Evolutionary conservation across 1,140 invertebrate species (phyloP).

Genomic region (Monochamus saltuarius): DNA sequence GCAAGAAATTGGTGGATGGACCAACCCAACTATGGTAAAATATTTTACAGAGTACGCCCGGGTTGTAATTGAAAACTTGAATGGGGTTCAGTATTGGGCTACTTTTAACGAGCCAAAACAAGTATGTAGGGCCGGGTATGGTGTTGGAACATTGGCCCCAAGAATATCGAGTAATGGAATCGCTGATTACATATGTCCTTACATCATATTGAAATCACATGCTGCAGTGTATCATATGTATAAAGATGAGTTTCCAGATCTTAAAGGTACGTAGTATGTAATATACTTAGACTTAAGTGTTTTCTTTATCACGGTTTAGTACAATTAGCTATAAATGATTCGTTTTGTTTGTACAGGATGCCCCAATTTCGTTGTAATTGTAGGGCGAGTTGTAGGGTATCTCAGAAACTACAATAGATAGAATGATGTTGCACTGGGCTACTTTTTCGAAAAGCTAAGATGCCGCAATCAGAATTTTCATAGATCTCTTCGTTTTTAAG

Average conservation of each 20-base stretch:
- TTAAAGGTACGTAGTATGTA: conserved; percentile 45
- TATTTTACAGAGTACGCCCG: conserved; percentile 44
- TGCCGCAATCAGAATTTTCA: no score
- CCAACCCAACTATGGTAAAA: conserved; percentile 26
- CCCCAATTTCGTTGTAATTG: no score
- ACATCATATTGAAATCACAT: conserved; percentile 51
- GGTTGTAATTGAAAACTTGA: conserved; percentile 16
- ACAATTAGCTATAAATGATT: no score
- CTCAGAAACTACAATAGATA: no score
- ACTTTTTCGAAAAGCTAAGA: no score
- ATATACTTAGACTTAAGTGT: no score
- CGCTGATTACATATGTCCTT: conserved; percentile 50
- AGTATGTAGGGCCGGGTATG: background rate
- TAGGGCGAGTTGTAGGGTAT: no score
- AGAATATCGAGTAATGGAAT: conserved; percentile 30
- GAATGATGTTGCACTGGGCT: no score
- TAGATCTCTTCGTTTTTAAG: no score
- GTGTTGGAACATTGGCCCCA: background rate
- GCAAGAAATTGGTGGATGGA: conserved; percentile 43
- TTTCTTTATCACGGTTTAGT: no score
- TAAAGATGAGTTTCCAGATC: conserved; percentile 28
- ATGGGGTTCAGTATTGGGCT: conserved; percentile 15
- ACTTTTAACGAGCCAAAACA: conserved; percentile 48
- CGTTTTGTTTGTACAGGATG: no score
- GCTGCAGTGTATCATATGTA: conserved; percentile 51